Evolutionary conservation across 2,888 invertebrate species (phyloP), one percentile per base, ranked within the genome.

Genomic region (Erebia palarica): DNA sequence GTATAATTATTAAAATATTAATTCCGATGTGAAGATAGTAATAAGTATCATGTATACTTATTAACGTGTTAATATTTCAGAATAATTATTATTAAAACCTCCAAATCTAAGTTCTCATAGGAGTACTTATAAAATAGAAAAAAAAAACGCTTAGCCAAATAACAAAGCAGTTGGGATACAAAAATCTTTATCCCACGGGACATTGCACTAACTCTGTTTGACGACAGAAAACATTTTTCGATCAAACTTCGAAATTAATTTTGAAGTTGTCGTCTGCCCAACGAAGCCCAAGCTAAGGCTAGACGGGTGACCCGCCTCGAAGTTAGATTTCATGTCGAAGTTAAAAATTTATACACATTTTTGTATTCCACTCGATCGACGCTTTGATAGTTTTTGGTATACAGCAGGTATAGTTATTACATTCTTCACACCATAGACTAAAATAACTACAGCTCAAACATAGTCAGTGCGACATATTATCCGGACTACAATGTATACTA

Each of bases 241-340:
- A 89, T 90, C 86, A 86, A 90, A 90, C 85, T 90, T 89, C 75
- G 81, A 89, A 89, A 90, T 90, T 90, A 90, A 90, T 90, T 90
- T 89, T 82, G 82, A 89, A 90, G 86, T 89, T 87, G 81, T 82
- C 81, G 80, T 83, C 85, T 85, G 86, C 84, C 85, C 86, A 81
- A 78, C 80, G 53, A 61, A 60, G 58, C 36, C 68, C 60, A 73
- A 73, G 74, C 73, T 74, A 58, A 77, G 78, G 78, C 76, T 79
- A 80, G 80, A 82, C 72, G 76, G 73, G 74, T 74, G 76, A 73
- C 84, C 80, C 82, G 81, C 76, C 81, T 77, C 72, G 73, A 83
- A 87, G 80, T 88, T 86, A 84, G 82, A 84, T 85, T 86, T 84
- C 81, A 83, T 83, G 82, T 69, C 80, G 84, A 79, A 81, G 80